Evolutionary conservation across 2,797 vertebrate species (phyloP), one percentile per base, ranked within the genome.

Genomic region (Coranthus polyacanthus): DNA sequence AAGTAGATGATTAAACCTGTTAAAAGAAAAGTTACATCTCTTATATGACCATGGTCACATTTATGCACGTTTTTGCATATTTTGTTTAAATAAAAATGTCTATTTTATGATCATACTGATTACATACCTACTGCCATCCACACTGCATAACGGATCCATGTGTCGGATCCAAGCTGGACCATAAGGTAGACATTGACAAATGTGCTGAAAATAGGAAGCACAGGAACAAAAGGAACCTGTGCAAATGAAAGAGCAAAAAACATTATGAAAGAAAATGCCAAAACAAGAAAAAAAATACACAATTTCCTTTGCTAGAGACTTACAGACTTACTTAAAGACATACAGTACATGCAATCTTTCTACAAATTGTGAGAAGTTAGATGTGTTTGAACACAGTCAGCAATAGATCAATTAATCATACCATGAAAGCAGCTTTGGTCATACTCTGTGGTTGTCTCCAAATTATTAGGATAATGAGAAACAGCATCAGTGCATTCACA

Each of bases 1-100:
- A 96, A 96, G 81, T 96, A 96, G 88, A 96, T 94, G 16, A 94
- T 68, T 53, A 96, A 80, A 67, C 95, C 95, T 96, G 81, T 84
- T 32, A 60, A 22, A 73, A 62, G n/a, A 69, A 54, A 74, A 47
- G 12, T 22, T 43, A 62, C 13, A 72, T 37, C 1, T 18, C 0
- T 1, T 12, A 8, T 4, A 1, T 3, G n/a, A n/a, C 50, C 12
- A 77, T 11, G 2, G 4, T 55, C 6, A n/a, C 10, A 24, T 15
- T 26, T 20, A 34, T 29, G 15, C 2, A 39, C 11, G 6, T 22
- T 71, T 71, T 13, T 3, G 3, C 2, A 61, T 0, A 34, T 3
- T 26, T 38, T 49, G 4, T 26, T 46, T 21, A 1, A 54, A 53
- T 32, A 0, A 42, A 47, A 56, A 16, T 65, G 1, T 55, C 4